Percentiles rank a stretch among this genome's conserved stretches.
Evolutionary conservation across 1,140 invertebrate species (phyloP).

Genomic region (Armadillidium nasatum): DNA sequence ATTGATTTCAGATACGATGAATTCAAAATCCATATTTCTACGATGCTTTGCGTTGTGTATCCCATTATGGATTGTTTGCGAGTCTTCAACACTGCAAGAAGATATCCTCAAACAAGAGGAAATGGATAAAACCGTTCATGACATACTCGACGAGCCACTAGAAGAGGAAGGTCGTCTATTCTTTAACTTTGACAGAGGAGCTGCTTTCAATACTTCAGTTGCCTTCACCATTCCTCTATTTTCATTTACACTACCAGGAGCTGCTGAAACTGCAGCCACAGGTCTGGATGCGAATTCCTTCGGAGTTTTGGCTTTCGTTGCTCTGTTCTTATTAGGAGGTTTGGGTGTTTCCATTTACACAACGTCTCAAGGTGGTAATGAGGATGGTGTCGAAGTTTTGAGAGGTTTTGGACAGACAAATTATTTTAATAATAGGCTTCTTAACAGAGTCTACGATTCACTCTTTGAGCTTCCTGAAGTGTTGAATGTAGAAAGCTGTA

Average conservation of each 20-base stretch:
- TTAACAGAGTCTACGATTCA: constrained; percentile 26
- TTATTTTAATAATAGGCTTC: constrained; percentile 5
- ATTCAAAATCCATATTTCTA: no score
- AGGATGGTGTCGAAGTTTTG: background rate
- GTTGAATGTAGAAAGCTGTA: constrained; percentile 33
- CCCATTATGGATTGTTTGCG: no score
- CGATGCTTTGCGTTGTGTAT: no score
- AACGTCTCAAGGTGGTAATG: constrained; percentile 31
- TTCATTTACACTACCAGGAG: constrained; percentile 46
- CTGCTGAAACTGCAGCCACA: constrained; percentile 31
- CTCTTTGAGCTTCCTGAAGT: constrained; percentile 28
- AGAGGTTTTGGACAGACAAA: background rate
- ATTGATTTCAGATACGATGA: no score
- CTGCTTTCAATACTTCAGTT: constrained; percentile 47
- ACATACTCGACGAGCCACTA: background rate
- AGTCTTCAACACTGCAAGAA: no score
- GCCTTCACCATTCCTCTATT: constrained; percentile 48
- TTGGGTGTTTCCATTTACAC: constrained; percentile 42
- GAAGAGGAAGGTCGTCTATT: constrained; percentile 27
- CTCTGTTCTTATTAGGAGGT: constrained; percentile 38
- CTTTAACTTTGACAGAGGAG: constrained; percentile 39
- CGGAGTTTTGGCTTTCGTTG: constrained; percentile 38
- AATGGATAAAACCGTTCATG: background rate
- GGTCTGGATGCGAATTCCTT: constrained; percentile 34
- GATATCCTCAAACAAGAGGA: background rate